Evolutionary conservation across 2,797 vertebrate genomes (phyloP).

Genomic region (Pseudochirops corinnae): DNA sequence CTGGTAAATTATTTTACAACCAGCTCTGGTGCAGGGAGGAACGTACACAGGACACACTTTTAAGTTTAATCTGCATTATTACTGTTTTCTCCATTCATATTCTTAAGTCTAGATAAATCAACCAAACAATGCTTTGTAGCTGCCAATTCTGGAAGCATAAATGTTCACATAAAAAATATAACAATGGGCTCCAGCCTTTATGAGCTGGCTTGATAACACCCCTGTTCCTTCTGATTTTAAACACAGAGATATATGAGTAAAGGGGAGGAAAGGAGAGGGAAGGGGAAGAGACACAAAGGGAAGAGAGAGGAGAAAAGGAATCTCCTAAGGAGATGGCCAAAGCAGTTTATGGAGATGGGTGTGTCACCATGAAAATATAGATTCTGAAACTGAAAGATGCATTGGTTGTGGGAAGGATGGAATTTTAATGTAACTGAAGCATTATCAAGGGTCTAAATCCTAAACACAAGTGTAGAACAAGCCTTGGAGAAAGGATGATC

Average conservation of each 20-base stretch:
- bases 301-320: not conserved
- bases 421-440: not conserved
- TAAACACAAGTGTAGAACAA: not conserved
- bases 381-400: not conserved
- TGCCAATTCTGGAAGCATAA: not conserved
- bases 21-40: not conserved
- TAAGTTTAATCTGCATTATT: not conserved
- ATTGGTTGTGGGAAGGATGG: not conserved
- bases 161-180: not conserved
- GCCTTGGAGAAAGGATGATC: not conserved
- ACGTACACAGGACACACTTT: not conserved
- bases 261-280: not conserved
- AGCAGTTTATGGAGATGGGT: not conserved
- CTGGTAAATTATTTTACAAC: not conserved
- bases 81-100: not conserved
- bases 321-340: not conserved
- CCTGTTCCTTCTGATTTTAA: not conserved
- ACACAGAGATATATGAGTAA: not conserved
- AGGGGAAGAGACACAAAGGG: not conserved
- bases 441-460: not conserved
- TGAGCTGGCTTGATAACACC: not conserved
- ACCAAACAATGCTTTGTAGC: not conserved
- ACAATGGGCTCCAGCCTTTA: not conserved
- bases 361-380: not conserved
- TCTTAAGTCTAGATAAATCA: not conserved